Evolutionary conservation across 1,140 invertebrate species (phyloP).

Genomic region (Coelopa frigida): DNA sequence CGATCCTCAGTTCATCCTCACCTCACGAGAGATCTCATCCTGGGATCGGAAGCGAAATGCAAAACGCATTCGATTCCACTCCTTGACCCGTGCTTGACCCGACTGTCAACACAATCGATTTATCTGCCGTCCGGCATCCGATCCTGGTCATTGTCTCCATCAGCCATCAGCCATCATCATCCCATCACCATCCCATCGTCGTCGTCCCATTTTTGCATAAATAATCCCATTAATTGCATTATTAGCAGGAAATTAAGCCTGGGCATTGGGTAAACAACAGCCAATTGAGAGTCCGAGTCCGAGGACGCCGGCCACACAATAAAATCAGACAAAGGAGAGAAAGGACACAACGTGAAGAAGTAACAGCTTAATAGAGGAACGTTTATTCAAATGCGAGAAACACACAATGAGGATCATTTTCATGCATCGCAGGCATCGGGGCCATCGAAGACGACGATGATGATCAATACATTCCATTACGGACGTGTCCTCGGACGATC

Average conservation of each 20-base stretch:
- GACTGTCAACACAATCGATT: neutral
- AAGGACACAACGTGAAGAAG: neutral
- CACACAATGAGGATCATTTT: no score
- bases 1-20: no score
- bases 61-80: neutral
- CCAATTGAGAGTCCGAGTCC: neutral
- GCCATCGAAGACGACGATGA: no score
- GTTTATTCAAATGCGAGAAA: neutral
- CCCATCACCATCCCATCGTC: neutral
- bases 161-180: neutral
- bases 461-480: no score
- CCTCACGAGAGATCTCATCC: no score
- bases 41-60: no score
- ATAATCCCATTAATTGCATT: neutral
- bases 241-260: neutral
- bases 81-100: neutral
- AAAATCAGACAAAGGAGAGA: neutral
- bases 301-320: no score
- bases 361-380: neutral
- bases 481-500: no score
- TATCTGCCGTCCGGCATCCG: no score
- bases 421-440: no score
- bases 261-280: neutral
- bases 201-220: neutral
- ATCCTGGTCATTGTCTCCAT: no score